Percentiles rank a stretch among this genome's conserved stretches.
Evolutionary conservation across 2,888 invertebrate genomes (phyloP).

Genomic region (Eulithis testata): DNA sequence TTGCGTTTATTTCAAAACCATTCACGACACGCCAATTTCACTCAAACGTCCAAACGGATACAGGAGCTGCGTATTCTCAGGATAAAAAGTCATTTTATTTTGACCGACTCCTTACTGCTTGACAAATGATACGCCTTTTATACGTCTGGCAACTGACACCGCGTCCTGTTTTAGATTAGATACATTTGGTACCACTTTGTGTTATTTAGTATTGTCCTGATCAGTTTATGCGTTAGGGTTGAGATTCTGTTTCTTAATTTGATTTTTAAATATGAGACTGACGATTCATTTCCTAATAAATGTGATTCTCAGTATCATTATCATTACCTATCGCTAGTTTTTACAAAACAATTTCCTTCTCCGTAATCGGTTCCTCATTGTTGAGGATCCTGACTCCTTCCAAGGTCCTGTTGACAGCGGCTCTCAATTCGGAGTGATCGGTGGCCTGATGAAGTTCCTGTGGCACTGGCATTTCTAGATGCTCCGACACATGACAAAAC

Average conservation of each 20-base stretch:
- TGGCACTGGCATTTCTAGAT: too few relatives aligned
- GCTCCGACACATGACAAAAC: too few relatives aligned
- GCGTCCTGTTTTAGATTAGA: constrained; percentile 38
- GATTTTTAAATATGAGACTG: background rate
- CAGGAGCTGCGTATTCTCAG: constrained; percentile 39
- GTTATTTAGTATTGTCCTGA: constrained; percentile 31
- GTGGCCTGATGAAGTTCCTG: too few relatives aligned
- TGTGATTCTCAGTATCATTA: background rate
- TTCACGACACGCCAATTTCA: constrained; percentile 27
- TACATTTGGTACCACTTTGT: constrained; percentile 43
- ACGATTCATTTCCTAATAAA: background rate
- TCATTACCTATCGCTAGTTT: background rate
- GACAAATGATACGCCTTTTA: constrained; percentile 53
- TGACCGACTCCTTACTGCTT: constrained; percentile 50
- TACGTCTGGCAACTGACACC: constrained; percentile 33
- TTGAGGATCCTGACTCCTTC: too few relatives aligned
- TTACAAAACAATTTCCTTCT: background rate
- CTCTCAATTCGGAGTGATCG: too few relatives aligned
- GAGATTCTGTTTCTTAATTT: constrained; percentile 11
- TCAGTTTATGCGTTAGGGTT: constrained; percentile 30
- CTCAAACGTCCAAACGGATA: constrained; percentile 32
- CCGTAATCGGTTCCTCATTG: too few relatives aligned
- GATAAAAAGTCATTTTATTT: constrained; percentile 47
- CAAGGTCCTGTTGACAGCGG: too few relatives aligned
- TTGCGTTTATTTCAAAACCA: constrained; percentile 16